A percentile compares a stretch with the other conserved stretches of the same genome.
Conservation (phyloP, 1,140 invertebrate species). For the Ectropis grisescens region DNA sequence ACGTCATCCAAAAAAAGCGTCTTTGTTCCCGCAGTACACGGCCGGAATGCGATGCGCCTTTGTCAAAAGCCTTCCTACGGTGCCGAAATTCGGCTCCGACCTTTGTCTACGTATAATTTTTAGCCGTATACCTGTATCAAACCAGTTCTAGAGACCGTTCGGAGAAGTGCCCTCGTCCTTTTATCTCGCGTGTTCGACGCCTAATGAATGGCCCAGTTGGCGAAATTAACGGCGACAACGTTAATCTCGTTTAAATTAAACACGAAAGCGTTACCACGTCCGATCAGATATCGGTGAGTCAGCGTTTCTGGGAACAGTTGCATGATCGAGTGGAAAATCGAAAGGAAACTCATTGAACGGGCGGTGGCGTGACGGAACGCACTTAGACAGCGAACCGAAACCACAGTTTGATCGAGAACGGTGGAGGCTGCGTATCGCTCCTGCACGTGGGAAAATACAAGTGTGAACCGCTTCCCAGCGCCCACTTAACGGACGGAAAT, state of each 20-base stretch:
- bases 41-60: constrained; percentile 48
- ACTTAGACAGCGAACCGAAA: constrained; percentile 21
- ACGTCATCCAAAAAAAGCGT: no score
- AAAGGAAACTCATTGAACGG: constrained; percentile 21
- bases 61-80: constrained; percentile 27
- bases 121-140: constrained; percentile 47
- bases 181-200: constrained; percentile 10
- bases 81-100: constrained; percentile 29
- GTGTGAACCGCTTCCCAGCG: constrained; percentile 12
- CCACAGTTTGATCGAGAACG: constrained; percentile 23
- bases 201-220: no score
- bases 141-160: constrained; percentile 37
- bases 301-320: constrained; percentile 19
- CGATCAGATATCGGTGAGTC: constrained; percentile 19
- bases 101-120: constrained; percentile 56
- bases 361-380: constrained; percentile 24
- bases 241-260: no score
- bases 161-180: constrained; percentile 28
- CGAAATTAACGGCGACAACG: no score
- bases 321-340: constrained; percentile 17
- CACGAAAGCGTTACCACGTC: background rate
- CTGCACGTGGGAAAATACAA: constrained; percentile 24
- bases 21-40: constrained; percentile 3
- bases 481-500: constrained; percentile 9
- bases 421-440: constrained; percentile 13